Evolutionary conservation across 2,888 invertebrate species (phyloP).

Genomic region (Steromphala cineraria): DNA sequence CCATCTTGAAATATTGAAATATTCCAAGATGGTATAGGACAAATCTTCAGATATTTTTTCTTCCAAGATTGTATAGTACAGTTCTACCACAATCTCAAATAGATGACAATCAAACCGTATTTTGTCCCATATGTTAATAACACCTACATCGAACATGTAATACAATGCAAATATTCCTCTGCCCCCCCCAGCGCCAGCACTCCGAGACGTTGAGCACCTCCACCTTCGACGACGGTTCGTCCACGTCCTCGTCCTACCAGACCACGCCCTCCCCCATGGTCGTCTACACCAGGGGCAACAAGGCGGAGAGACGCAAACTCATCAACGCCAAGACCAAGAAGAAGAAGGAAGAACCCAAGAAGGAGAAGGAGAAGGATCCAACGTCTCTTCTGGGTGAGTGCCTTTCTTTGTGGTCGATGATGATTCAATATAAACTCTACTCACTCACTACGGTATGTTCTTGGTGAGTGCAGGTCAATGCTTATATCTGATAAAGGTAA

Average conservation of each 20-base stretch:
- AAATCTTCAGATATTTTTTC: too few relatives aligned
- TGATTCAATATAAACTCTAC: too few relatives aligned
- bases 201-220: slow-evolving; percentile 7
- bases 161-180: not conserved
- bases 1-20: too few relatives aligned
- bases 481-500: too few relatives aligned
- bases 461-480: too few relatives aligned
- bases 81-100: too few relatives aligned
- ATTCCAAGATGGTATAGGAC: too few relatives aligned
- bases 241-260: not conserved
- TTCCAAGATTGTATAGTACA: too few relatives aligned
- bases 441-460: too few relatives aligned
- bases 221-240: slow-evolving; percentile 6
- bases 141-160: too few relatives aligned
- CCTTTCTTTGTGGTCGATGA: not conserved
- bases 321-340: not conserved
- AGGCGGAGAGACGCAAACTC: not conserved
- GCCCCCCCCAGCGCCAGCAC: not conserved
- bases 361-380: slow-evolving; percentile 1
- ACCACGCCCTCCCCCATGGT: not conserved
- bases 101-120: too few relatives aligned
- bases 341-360: slow-evolving; percentile 6
- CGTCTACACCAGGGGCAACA: not conserved
- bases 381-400: not conserved
- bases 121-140: too few relatives aligned